Percentiles rank a stretch among this genome's conserved stretches.
Conservation (phyloP, 2,113 vertebrate genomes). For the Dicaeum eximium region DNA sequence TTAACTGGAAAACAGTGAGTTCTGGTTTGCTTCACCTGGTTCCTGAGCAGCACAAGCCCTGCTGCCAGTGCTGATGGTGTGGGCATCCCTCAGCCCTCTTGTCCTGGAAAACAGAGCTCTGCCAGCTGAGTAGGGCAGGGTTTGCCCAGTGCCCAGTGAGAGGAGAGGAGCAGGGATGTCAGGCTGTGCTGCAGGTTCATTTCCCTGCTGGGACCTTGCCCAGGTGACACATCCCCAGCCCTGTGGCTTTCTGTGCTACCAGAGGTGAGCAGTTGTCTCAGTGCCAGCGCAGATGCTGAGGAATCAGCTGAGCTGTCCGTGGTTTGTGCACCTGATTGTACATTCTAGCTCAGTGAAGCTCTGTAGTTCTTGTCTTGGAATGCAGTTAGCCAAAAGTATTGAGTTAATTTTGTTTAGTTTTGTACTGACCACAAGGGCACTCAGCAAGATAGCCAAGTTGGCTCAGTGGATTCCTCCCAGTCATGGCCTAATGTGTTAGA, state of each 20-base stretch:
- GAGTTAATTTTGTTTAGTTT: not conserved
- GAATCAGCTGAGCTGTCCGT: not conserved
- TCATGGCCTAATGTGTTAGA: not conserved
- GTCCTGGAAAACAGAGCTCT: not conserved
- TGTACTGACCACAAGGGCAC: not conserved
- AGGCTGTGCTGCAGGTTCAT: too few relatives aligned
- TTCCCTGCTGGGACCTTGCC: not conserved
- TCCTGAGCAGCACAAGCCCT: not conserved
- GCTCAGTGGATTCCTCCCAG: not conserved
- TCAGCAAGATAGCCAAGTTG: not conserved
- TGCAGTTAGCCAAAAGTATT: not conserved
- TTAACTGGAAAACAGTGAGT: not conserved
- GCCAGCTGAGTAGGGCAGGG: fast-evolving
- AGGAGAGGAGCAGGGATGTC: fast-evolving
- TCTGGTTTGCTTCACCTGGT: not conserved
- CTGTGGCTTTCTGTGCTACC: not conserved
- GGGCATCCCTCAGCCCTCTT: not conserved
- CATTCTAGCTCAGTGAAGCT: not conserved
- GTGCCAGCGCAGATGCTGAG: not conserved
- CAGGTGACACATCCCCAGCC: not conserved
- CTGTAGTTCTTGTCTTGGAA: not conserved
- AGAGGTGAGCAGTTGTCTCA: not conserved
- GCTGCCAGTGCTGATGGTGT: fast-evolving
- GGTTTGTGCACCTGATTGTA: not conserved
- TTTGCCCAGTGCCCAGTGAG: not conserved